Percentiles rank a stretch among this genome's conserved stretches.
These are phyloP conservation scores for Sciurus niger DNA, from an alignment of 2,113 vertebrate genomes.

Conservation along the genomic window DNA sequence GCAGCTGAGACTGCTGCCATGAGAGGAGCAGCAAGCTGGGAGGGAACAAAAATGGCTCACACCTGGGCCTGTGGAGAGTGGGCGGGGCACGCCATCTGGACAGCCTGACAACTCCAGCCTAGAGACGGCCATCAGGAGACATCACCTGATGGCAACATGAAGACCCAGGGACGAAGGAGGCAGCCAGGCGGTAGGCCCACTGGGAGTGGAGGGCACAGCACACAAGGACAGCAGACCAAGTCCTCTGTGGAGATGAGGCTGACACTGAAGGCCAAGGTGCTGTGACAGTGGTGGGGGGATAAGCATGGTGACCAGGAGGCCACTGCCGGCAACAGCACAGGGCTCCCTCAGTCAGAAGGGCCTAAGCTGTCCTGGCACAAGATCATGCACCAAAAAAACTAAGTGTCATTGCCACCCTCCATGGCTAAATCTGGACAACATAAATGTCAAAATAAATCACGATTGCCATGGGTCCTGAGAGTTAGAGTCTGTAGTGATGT, in stretches of 20 bases:
- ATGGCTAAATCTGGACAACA: background rate
- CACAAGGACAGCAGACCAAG: no score
- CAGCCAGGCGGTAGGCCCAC: background rate
- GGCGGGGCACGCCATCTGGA: background rate
- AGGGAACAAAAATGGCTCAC: no score
- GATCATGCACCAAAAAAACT: background rate
- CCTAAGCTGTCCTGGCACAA: no score
- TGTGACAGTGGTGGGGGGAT: no score
- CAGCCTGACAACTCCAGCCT: background rate
- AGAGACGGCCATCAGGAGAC: background rate
- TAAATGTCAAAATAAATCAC: background rate
- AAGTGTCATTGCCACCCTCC: background rate
- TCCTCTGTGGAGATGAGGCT: no score
- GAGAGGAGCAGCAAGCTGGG: background rate
- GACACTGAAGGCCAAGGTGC: no score
- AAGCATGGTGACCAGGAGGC: no score
- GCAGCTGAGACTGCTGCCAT: background rate
- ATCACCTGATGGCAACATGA: background rate
- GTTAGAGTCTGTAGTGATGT: no score
- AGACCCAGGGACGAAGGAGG: no score
- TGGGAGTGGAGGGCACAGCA: background rate
- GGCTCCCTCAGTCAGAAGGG: background rate
- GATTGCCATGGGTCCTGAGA: background rate
- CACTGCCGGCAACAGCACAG: no score
- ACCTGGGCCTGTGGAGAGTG: background rate